A percentile compares a stretch with the other conserved stretches of the same genome.
Evolutionary conservation across 2,888 invertebrate species (phyloP).

Genomic region (Kryphioiulus occultus): DNA sequence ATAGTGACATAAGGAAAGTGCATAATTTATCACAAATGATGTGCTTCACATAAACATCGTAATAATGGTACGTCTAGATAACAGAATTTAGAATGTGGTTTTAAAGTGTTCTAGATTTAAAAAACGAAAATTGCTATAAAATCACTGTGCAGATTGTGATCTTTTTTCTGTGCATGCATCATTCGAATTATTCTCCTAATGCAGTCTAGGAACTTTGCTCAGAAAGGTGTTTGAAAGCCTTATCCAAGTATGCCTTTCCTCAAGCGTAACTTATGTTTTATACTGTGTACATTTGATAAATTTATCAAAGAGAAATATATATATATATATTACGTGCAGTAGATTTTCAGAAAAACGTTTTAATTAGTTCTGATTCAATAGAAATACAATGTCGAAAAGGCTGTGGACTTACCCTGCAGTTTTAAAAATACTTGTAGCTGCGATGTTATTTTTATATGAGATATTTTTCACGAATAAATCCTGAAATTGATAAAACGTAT

Average conservation of each 20-base stretch:
- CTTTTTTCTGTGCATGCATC: not conserved
- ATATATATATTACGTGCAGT: not conserved
- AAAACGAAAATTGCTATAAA: not conserved
- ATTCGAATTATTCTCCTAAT: not conserved
- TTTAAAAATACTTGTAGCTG: not conserved
- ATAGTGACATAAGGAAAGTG: not conserved
- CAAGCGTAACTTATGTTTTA: not conserved
- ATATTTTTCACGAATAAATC: not conserved
- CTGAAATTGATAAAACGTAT: not conserved
- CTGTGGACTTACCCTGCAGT: not conserved
- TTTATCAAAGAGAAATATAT: constrained; percentile 11
- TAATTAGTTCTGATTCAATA: not conserved
- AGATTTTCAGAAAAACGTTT: constrained; percentile 3
- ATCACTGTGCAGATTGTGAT: not conserved
- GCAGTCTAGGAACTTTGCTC: not conserved
- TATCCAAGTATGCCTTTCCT: constrained; percentile 3
- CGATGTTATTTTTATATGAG: not conserved
- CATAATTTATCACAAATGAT: not conserved
- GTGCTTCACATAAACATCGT: not conserved
- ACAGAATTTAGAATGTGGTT: not conserved
- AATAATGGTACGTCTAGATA: too few relatives aligned
- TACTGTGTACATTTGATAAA: not conserved
- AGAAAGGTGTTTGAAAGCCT: not conserved
- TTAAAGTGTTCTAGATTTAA: too few relatives aligned
- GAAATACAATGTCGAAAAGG: constrained; percentile 13